These are phyloP conservation scores for Scytalopus superciliaris DNA, from an alignment of 2,113 vertebrate genomes.

Conservation along the genomic window DNA sequence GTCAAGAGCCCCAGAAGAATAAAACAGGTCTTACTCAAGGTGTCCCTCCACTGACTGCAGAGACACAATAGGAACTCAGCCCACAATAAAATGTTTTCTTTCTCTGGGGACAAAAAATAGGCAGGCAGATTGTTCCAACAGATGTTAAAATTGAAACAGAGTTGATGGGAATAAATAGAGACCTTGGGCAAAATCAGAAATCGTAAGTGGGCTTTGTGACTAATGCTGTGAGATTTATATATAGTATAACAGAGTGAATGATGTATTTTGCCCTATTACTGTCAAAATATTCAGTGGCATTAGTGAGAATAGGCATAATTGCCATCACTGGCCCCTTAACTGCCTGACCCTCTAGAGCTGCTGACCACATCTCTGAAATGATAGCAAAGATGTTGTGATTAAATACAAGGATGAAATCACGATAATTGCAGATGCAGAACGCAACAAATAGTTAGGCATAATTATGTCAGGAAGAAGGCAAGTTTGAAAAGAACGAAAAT, in stretches of 20 bases:
- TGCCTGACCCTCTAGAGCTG: not conserved
- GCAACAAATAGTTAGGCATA: not conserved
- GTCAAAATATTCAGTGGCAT: not conserved
- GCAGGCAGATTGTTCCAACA: not conserved
- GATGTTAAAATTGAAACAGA: not conserved
- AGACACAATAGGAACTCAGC: not conserved
- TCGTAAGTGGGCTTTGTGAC: not conserved
- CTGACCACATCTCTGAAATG: not conserved
- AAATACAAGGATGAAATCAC: not conserved
- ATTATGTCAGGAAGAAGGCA: slow-evolving; percentile 12
- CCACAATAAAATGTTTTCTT: not conserved
- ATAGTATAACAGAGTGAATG: not conserved
- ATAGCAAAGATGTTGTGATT: not conserved
- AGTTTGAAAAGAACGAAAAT: slow-evolving; percentile 29
- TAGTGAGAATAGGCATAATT: not conserved
- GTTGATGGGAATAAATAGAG: not conserved
- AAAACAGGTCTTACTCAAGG: not conserved
- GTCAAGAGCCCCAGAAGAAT: not conserved
- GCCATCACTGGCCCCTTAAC: not conserved
- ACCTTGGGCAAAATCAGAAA: not conserved
- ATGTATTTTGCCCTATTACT: not conserved
- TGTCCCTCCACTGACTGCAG: not conserved
- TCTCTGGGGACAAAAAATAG: not conserved
- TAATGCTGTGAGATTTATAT: not conserved
- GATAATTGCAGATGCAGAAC: not conserved